These are phyloP conservation scores for Emydoidea blandingii DNA, from an alignment of 2,797 vertebrate genomes.

Conservation along the genomic window DNA sequence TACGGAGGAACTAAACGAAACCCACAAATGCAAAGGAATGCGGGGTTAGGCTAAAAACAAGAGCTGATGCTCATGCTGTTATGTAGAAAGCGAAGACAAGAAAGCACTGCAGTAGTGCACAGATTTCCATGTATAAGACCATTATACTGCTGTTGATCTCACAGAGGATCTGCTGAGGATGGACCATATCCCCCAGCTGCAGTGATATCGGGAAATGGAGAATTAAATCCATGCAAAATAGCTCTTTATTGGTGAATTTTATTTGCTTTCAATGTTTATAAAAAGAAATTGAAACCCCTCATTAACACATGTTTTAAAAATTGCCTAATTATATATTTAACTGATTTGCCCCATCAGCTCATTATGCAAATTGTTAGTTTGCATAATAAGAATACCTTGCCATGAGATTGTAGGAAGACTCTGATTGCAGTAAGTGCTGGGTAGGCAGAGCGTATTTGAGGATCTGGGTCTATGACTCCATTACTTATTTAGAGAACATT, in stretches of 20 bases:
- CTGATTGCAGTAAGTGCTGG: not conserved
- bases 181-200: not conserved
- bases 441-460: not conserved
- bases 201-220: not conserved
- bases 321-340: not conserved
- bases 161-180: not conserved
- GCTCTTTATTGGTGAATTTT: not conserved
- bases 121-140: not conserved
- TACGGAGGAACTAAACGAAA: slow-evolving; percentile 23
- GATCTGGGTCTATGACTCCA: not conserved
- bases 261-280: not conserved
- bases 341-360: not conserved
- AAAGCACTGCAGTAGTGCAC: not conserved
- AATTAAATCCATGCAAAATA: not conserved
- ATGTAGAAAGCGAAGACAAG: not conserved
- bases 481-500: not conserved
- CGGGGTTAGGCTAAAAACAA: slow-evolving; percentile 2
- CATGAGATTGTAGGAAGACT: not conserved
- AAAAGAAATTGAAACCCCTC: not conserved
- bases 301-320: not conserved
- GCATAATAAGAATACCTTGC: not conserved
- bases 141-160: not conserved
- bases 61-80: not conserved
- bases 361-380: not conserved
- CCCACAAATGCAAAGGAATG: slow-evolving; percentile 5